Conservation (phyloP, 1,140 invertebrate genomes). For the Gonioctena quinquepunctata region DNA sequence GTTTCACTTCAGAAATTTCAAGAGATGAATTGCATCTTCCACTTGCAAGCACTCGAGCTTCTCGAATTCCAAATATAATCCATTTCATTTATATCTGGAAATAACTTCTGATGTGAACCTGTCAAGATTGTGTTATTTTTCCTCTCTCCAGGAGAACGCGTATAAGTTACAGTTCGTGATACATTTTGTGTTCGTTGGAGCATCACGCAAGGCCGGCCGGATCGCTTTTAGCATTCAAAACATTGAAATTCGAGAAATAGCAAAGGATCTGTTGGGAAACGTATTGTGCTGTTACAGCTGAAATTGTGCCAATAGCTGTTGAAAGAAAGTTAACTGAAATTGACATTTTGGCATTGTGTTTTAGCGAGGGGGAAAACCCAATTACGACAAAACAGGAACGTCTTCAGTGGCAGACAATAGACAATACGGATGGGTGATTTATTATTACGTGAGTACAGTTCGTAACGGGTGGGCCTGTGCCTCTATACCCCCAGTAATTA, state of each 20-base stretch:
- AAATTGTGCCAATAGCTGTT: not conserved
- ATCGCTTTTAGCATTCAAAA: not conserved
- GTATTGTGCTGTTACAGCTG: not conserved
- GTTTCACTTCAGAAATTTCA: not conserved
- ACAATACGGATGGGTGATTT: not conserved
- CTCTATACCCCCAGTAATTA: too few relatives aligned
- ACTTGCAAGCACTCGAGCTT: not conserved
- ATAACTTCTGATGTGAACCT: not conserved
- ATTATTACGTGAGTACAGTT: too few relatives aligned
- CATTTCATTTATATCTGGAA: not conserved
- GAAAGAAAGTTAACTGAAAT: not conserved
- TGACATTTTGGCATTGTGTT: not conserved
- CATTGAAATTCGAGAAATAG: not conserved
- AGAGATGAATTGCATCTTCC: not conserved
- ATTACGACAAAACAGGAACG: not conserved
- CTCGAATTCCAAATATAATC: slow-evolving; percentile 9
- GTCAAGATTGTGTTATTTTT: not conserved
- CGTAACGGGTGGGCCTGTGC: too few relatives aligned
- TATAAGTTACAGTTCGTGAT: not conserved
- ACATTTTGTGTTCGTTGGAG: not conserved
- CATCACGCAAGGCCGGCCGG: not conserved
- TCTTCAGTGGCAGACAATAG: not conserved
- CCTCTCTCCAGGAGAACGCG: not conserved
- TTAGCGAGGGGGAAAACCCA: not conserved
- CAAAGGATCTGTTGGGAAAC: not conserved